Evolutionary conservation across 2,113 vertebrate species (phyloP).

Genomic region (Brachirus orientalis): DNA sequence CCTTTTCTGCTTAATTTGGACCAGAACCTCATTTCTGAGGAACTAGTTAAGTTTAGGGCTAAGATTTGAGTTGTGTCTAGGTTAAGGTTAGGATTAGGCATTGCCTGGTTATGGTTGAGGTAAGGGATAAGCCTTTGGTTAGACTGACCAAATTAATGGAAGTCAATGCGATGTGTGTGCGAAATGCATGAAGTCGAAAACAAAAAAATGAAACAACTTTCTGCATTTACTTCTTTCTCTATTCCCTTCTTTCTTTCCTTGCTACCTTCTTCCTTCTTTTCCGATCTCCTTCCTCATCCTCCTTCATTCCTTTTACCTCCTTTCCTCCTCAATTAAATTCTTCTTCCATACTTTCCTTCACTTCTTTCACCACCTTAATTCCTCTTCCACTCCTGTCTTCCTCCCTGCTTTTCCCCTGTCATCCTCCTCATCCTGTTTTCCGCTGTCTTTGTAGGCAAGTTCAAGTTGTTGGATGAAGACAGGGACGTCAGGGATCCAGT

Average conservation of each 20-base stretch:
- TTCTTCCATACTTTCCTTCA: background rate
- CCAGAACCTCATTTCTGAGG: too few relatives aligned
- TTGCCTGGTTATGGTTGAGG: too few relatives aligned
- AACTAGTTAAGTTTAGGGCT: too few relatives aligned
- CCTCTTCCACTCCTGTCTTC: background rate
- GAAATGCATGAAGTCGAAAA: constrained; percentile 7
- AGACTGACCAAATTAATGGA: too few relatives aligned
- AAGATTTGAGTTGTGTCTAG: too few relatives aligned
- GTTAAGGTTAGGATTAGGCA: too few relatives aligned
- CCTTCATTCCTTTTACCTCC: background rate
- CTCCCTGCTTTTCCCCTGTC: background rate
- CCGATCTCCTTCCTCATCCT: background rate
- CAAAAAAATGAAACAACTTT: constrained; percentile 21
- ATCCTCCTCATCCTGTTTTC: background rate
- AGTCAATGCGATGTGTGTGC: constrained; percentile 19
- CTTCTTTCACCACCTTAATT: background rate
- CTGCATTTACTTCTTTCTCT: background rate
- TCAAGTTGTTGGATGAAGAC: constrained; percentile 97
- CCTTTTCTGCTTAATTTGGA: too few relatives aligned
- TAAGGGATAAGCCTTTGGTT: too few relatives aligned
- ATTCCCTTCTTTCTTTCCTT: too few relatives aligned
- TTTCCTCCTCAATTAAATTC: background rate
- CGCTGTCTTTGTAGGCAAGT: constrained; percentile 85
- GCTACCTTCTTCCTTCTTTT: background rate
- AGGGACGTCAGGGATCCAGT: constrained; percentile 93